Conservation (phyloP, 2,797 vertebrate species). For the Triplophysa yarkandensis region DNA sequence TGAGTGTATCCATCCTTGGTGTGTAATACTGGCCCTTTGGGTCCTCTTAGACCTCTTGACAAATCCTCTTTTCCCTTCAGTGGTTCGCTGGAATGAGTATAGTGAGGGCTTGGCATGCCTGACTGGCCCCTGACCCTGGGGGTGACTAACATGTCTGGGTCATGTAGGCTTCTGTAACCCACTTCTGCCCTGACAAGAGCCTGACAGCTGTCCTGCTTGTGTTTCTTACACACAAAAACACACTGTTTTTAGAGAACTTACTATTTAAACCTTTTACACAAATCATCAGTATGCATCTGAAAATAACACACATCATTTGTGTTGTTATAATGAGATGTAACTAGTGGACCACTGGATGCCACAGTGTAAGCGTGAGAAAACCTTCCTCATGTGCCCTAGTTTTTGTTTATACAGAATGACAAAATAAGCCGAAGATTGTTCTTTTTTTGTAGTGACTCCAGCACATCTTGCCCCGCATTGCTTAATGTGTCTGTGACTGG, state of each 20-base stretch:
- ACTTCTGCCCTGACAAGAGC: slow-evolving; percentile 75
- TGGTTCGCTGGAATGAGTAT: slow-evolving; percentile 50
- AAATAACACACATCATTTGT: neutral
- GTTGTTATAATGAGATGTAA: neutral
- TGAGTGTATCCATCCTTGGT: slow-evolving; percentile 22
- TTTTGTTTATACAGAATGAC: slow-evolving; percentile 7
- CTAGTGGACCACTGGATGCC: neutral
- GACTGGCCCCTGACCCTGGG: slow-evolving; percentile 86
- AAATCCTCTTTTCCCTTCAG: slow-evolving; percentile 61
- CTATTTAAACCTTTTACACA: neutral
- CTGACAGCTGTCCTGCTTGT: slow-evolving; percentile 76
- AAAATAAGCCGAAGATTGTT: slow-evolving; percentile 7
- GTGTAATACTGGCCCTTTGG: slow-evolving; percentile 30
- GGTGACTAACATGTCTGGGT: slow-evolving; percentile 84
- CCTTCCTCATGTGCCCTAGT: neutral
- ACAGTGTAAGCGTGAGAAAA: slow-evolving; percentile 1
- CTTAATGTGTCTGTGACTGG: slow-evolving; percentile 34
- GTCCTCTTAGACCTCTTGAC: slow-evolving; percentile 56
- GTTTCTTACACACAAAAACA: slow-evolving; percentile 64
- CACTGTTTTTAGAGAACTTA: neutral
- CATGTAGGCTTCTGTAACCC: slow-evolving; percentile 74
- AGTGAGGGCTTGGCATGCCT: slow-evolving; percentile 73
- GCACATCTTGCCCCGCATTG: slow-evolving; percentile 45
- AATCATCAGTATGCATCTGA: neutral
- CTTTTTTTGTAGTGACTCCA: neutral